Conservation (phyloP, 2,888 invertebrate genomes). For the Hyposoter didymator region DNA sequence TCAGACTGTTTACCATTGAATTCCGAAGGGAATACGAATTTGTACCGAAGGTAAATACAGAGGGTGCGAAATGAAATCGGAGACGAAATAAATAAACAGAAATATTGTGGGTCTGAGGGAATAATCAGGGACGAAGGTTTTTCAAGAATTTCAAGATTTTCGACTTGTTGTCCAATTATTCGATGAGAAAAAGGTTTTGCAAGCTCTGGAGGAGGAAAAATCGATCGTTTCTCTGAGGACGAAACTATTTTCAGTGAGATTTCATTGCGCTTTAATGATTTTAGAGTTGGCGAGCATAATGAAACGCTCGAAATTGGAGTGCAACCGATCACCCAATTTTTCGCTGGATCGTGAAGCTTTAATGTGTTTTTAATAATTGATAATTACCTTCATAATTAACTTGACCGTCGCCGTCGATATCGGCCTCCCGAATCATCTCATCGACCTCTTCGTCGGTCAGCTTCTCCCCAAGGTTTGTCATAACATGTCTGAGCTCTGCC, state of each 20-base stretch:
- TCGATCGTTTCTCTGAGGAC: not conserved
- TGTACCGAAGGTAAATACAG: not conserved
- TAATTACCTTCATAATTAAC: slow-evolving; percentile 96
- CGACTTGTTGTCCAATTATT: not conserved
- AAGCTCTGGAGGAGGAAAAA: not conserved
- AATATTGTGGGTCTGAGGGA: not conserved
- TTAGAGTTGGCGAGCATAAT: not conserved
- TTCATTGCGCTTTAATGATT: not conserved
- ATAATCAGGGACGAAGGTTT: not conserved
- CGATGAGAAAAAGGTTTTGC: not conserved
- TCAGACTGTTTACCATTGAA: slow-evolving; percentile 10
- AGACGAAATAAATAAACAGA: not conserved
- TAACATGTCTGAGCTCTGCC: slow-evolving; percentile 99
- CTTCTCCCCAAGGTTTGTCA: slow-evolving; percentile 99
- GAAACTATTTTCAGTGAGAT: not conserved
- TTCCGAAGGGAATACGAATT: not conserved
- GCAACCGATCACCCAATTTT: not conserved
- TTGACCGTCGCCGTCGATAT: slow-evolving; percentile 99
- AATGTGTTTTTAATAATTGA: slow-evolving; percentile 43
- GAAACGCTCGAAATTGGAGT: not conserved
- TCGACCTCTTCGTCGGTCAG: slow-evolving; percentile 99
- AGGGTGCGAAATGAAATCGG: not conserved
- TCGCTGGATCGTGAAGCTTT: not conserved
- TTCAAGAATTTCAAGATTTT: not conserved
- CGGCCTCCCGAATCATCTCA: slow-evolving; percentile 99